Conservation (phyloP, 2,797 vertebrate genomes). For the Phoxinus dragarum region DNA sequence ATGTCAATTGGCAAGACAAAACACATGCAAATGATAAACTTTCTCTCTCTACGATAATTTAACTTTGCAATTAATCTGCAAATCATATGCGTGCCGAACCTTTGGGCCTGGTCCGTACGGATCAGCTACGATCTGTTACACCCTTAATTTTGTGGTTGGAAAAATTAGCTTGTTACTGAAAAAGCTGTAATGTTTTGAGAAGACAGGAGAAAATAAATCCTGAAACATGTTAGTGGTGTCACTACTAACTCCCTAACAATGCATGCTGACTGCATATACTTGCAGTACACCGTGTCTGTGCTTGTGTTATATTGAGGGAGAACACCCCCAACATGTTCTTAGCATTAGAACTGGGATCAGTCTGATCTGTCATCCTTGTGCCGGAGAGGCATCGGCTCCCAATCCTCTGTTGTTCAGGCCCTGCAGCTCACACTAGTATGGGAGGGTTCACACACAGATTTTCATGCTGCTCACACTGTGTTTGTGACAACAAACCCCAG, state of each 20-base stretch:
- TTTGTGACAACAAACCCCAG: slow-evolving; percentile 54
- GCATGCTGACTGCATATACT: no score
- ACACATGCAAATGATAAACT: not conserved
- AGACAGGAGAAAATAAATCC: not conserved
- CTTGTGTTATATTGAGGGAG: slow-evolving; percentile 32
- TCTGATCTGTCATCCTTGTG: slow-evolving; percentile 47
- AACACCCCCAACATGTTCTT: slow-evolving; percentile 16
- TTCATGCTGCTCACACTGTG: slow-evolving; percentile 53
- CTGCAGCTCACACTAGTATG: slow-evolving; percentile 52
- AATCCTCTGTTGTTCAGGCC: slow-evolving; percentile 54
- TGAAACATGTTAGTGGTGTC: not conserved
- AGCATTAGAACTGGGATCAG: slow-evolving; percentile 24
- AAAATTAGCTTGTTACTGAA: not conserved
- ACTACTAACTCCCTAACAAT: not conserved
- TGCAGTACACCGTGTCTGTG: not conserved
- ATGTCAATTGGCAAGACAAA: not conserved
- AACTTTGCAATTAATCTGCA: not conserved
- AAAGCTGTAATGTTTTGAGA: not conserved
- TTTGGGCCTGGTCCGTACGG: not conserved
- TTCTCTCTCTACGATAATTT: not conserved
- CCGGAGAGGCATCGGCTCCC: slow-evolving; percentile 19
- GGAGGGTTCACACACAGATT: slow-evolving; percentile 48
- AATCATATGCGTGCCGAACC: not conserved
- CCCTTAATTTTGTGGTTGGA: not conserved
- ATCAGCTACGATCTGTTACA: not conserved